Evolutionary conservation across 1,140 invertebrate species (phyloP), one percentile per base, ranked within the genome.

Genomic region (Xylocopa sonorina): DNA sequence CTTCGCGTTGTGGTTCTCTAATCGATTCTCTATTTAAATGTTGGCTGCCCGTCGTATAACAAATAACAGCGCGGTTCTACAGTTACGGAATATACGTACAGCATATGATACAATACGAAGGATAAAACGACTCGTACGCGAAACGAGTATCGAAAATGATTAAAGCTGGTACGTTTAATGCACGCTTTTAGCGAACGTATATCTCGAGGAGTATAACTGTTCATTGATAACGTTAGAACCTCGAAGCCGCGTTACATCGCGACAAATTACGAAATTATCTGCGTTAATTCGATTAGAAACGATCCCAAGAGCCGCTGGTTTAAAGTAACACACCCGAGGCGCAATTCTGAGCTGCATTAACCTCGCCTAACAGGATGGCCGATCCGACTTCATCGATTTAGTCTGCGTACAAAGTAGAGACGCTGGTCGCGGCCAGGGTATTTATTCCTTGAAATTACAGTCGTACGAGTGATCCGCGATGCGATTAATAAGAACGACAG

Each of bases 11-110:
- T n/a, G 43, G 27, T 73, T 57, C 55, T 43, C 58, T 78, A 73
- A 78, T 78, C 58, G 58, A 3, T 12, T 32, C n/a, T 32, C 66
- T 55, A 71, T 69, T 78, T 78, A 60, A 32, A 7, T 66, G 27
- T 48, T 58, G 6, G 29, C 50, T 24, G 12, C 2, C 21, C 24
- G 2, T 5, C n/a, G n/a, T 29, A 63, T 51, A 62, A 6, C 2
- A 41, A 38, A 24, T 41, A 60, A 38, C 34, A 14, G 34, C 14
- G 1, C 57, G 2, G 5, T 14, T 10, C 1, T 34, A 34, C 3
- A 12, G 32, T 38, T 38, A 12, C 21, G 32, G 12, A 34, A 60
- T 10, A n/a, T n/a, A n/a, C n/a, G n/a, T n/a, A n/a, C n/a, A n/a
- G n/a, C n/a, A n/a, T n/a, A n/a, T n/a, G n/a, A n/a, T 16, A 9